phyloP scores from a whole-genome alignment of 2,113 vertebrate species.

The Donacobius atricapilla region DNA sequence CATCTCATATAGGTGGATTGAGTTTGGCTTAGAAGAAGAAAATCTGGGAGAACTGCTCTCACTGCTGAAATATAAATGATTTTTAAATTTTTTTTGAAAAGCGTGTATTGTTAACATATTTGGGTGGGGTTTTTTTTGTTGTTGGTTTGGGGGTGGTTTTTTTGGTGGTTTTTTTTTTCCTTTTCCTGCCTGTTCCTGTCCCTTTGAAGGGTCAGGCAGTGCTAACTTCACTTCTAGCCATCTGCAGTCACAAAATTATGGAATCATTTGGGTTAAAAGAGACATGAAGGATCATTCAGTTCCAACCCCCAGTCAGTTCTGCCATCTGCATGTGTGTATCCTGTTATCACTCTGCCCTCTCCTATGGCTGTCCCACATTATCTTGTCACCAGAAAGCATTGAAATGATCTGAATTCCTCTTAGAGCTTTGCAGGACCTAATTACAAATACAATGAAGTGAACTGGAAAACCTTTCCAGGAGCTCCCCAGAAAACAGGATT shows the following conservation, averaged over 20 bases:
- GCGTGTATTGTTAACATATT: background rate
- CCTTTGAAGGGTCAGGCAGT: background rate
- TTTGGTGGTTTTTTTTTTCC: background rate
- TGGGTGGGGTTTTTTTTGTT: background rate
- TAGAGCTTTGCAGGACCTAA: background rate
- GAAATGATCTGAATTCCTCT: background rate
- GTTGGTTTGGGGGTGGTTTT: too few species aligned
- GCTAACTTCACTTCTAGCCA: background rate
- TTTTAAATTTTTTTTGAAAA: background rate
- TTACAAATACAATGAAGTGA: background rate
- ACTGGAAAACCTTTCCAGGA: background rate
- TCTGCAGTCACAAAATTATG: background rate
- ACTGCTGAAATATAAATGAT: background rate
- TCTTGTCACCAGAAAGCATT: background rate
- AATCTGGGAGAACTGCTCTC: background rate
- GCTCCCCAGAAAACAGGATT: background rate
- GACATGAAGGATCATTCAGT: background rate
- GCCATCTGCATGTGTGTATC: fast-evolving
- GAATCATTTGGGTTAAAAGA: background rate
- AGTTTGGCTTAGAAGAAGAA: background rate
- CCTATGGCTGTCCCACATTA: background rate
- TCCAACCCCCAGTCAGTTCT: background rate
- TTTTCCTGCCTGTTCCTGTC: background rate
- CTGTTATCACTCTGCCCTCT: background rate
- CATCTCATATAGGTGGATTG: background rate